Evolutionary conservation across 2,888 invertebrate species (phyloP), one percentile per base, ranked within the genome.

Genomic region (Tetheella fluctuosa): DNA sequence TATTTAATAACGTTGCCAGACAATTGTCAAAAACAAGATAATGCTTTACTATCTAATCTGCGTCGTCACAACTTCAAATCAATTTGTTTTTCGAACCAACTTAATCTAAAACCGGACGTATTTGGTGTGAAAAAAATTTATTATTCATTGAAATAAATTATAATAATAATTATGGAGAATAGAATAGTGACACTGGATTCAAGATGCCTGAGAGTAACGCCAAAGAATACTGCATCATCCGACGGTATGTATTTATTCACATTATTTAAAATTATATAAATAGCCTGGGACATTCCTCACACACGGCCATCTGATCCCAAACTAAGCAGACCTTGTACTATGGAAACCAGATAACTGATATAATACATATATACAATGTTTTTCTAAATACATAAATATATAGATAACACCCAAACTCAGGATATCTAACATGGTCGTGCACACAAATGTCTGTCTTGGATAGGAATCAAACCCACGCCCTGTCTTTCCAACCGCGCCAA

Each of bases 21-120:
- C 65, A 68, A 67, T 69, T 63, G 68, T 73, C 71, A 71, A 76
- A 74, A 72, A 74, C 70, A 72, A 62, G 75, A 73, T 68, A 84
- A 85, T 85, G 88, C 64, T 64, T 65, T 69, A 73, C 59, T 83
- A 89, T 90, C 89, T 90, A 83, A 90, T 90, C 90, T 71, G 63
- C 57, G 65, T 67, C 68, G 72, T 73, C 73, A 77, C 73, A 74
- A 75, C 70, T 77, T 70, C 65, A 73, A 79, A 77, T 73, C 71
- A 69, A 80, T 79, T 81, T 81, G 80, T 84, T 84, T 83, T 83
- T 69, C 70, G 65, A 70, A 60, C 63, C 66, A 65, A 68, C 64
- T 64, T 74, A 78, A 76, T 75, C 71, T 61, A 65, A 64, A 74
- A 69, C 67, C 68, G 65, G 74, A 79, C 83, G 82, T 77, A 68